phyloP scores from a whole-genome alignment of 92 coral and sea anemone species.

The Ricordea florida region DNA sequence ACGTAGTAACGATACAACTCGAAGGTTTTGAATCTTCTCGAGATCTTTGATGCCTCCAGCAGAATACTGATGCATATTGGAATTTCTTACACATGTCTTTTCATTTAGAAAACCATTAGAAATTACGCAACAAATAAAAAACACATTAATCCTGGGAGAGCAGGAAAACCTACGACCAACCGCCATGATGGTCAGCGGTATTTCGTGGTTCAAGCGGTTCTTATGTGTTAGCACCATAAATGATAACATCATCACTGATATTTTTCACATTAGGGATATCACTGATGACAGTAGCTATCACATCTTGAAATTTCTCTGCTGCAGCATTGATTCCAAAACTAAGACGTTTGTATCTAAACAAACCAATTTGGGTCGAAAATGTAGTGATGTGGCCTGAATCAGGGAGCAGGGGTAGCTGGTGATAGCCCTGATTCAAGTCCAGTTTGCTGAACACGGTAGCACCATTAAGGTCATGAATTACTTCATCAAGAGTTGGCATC shows the following conservation, averaged over 20 bases:
- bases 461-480: conserved; percentile 61
- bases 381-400: conserved; percentile 32
- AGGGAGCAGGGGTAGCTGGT: conserved; percentile 45
- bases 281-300: conserved; percentile 11
- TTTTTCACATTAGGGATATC: conserved; percentile 30
- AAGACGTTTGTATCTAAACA: conserved; percentile 21
- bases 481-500: conserved; percentile 58
- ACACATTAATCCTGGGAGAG: too few species aligned
- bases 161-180: too few species aligned
- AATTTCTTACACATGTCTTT: too few species aligned
- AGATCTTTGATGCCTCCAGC: too few species aligned
- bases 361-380: conserved; percentile 42
- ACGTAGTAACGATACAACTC: too few species aligned
- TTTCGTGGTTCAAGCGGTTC: too few species aligned
- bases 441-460: conserved; percentile 57
- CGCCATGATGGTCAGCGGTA: too few species aligned
- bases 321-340: conserved; percentile 44
- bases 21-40: too few species aligned
- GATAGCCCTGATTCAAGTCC: conserved; percentile 45
- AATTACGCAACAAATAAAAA: too few species aligned
- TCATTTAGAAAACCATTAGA: too few species aligned
- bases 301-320: conserved; percentile 19
- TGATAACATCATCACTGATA: conserved; percentile 31
- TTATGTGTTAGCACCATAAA: conserved; percentile 31
- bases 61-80: too few species aligned